phyloP scores from a whole-genome alignment of 2,113 vertebrate species.

The Gnathonemus longibarbis region DNA sequence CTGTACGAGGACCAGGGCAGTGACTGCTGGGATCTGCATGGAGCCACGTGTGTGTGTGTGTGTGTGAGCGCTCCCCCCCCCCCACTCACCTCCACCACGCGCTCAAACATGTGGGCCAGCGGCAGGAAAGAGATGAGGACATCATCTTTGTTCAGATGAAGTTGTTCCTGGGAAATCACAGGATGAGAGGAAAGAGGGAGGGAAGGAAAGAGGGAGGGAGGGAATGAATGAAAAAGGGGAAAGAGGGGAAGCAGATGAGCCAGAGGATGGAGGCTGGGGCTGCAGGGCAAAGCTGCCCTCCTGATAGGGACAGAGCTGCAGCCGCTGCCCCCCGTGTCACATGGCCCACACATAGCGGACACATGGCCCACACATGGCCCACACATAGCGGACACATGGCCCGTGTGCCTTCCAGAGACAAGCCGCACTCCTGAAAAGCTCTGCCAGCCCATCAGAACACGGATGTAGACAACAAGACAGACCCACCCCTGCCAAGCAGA shows the following conservation, averaged over 20 bases:
- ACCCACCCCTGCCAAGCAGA: background rate
- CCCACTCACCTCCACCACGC: slow-evolving; percentile 78
- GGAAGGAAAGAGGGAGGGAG: background rate
- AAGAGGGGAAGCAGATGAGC: slow-evolving; percentile 17
- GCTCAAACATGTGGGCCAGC: slow-evolving; percentile 97
- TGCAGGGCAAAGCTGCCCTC: no score
- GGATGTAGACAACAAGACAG: background rate
- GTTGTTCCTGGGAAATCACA: slow-evolving; percentile 52
- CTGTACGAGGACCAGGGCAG: background rate
- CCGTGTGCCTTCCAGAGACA: slow-evolving; percentile 15
- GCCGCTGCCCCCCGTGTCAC: no score
- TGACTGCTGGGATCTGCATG: background rate
- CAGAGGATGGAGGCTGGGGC: background rate
- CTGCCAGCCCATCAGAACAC: no score
- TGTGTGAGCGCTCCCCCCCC: accelerated
- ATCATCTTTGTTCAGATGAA: slow-evolving; percentile 61
- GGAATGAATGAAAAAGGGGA: slow-evolving; percentile 26
- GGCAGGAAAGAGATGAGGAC: slow-evolving; percentile 90
- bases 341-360: background rate
- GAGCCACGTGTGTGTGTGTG: background rate
- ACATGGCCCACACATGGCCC: no score
- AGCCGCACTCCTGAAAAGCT: no score
- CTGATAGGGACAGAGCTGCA: no score
- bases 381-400: background rate
- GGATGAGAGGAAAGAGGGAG: slow-evolving; percentile 28